Conservation (phyloP, 2,797 vertebrate species). For the Hippocampus kuda region DNA sequence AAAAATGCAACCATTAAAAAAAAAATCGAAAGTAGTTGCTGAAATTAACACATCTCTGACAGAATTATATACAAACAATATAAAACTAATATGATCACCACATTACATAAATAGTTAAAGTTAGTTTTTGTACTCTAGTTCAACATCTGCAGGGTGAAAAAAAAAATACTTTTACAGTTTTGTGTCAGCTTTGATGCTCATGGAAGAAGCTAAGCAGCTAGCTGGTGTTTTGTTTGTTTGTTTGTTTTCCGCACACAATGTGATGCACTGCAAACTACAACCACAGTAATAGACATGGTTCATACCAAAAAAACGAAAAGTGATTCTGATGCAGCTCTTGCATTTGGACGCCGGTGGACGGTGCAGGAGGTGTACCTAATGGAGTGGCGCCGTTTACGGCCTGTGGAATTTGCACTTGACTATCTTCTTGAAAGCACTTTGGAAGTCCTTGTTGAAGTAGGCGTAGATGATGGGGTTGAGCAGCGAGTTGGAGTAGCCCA, state of each 20-base stretch:
- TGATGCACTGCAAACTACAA: background rate
- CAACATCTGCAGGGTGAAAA: background rate
- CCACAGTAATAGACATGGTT: background rate
- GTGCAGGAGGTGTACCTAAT: background rate
- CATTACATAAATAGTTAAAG: background rate
- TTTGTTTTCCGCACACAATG: background rate
- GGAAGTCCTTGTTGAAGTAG: constrained; percentile 99
- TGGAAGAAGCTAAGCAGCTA: background rate
- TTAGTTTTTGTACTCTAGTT: background rate
- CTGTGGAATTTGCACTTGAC: constrained; percentile 89
- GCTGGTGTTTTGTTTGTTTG: background rate
- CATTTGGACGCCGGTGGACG: background rate
- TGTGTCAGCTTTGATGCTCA: background rate
- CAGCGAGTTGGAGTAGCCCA: constrained; percentile 96
- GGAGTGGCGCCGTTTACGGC: constrained; percentile 47
- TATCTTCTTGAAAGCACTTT: constrained; percentile 97
- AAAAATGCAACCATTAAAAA: background rate
- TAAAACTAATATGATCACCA: background rate
- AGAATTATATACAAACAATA: background rate
- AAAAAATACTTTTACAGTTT: background rate
- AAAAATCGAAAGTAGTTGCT: background rate
- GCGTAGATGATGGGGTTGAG: constrained; percentile 97
- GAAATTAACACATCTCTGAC: background rate
- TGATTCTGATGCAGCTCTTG: background rate
- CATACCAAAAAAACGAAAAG: background rate